Base-by-base conservation (phyloP, 2,797 vertebrate species). In the Amniataba percoides region DNA sequence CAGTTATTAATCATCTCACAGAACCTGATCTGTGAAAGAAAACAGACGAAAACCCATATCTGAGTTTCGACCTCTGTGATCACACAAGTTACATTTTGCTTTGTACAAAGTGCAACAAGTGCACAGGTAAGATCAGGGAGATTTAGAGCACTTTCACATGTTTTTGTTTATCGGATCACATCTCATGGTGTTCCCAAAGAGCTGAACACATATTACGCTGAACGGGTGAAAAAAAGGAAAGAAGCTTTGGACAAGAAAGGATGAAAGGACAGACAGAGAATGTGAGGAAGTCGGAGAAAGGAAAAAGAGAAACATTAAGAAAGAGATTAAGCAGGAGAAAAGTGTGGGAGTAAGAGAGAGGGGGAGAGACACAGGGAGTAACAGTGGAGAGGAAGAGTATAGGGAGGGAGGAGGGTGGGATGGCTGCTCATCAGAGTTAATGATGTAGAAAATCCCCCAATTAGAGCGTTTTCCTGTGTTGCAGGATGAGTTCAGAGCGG, bases 361-460 rank as follows among this genome's bases (percentile, higher is more conserved):
- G 71, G 70, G 36, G 74, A 82, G 48, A 70, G 68, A 65, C 11
- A 1, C 66, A 46, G 46, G 25, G 61, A 49, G 76, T 61, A 56
- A 67, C 61, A 71, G 71, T 76, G 67, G 74, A 72, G 56, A 76
- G 66, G 58, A 71, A 42, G 52, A 73, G 21, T 48, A 49, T 79
- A 73, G 67, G 40, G 69, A 65, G 70, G 65, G 75, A 73, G 77
- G 82, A 78, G 82, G 83, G 82, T 51, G 89, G 90, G 81, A 72
- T 89, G 88, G 88, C 85, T 92, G 93, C 94, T 94, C 94, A 92
- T 95, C 92, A 80, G 87, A 92, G 84, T 89, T 95, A 96, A 96
- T 95, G 94, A 95, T 94, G 94, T 89, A 92, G 94, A 96, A 96
- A 96, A 96, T 96, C 95, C 95, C 92, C 95, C 95, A 96, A 96